Evolutionary conservation across 2,797 vertebrate genomes (phyloP), one percentile per base, ranked within the genome.

Genomic region (Megaceryle alcyon): DNA sequence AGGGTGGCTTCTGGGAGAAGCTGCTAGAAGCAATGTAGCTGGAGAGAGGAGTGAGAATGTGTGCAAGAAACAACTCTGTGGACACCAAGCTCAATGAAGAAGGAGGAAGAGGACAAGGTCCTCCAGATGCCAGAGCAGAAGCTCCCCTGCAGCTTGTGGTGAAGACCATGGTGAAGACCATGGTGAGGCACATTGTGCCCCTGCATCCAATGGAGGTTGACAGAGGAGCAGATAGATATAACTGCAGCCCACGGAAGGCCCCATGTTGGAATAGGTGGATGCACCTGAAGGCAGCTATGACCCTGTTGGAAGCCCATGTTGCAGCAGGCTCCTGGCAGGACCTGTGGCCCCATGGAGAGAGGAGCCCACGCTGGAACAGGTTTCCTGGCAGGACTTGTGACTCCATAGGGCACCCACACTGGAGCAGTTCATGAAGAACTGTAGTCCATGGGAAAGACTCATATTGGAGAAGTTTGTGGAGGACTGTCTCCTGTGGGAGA

Each of bases 361-460:
- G 19, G 3, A 73, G 54, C 25, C n/a, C 25, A 29, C 1, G 1
- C n/a, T 12, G 8, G n/a, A 59, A 6, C 23, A 33, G 26, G 33
- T 60, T 48, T 60, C 11, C 33, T 37, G 43, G 33, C 26, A 60
- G 43, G 41, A 48, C 56, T 48, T 48, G 33, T 37, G 56, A 37
- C 9, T 28, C 43, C 5, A 2, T 8, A 21, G 33, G 14, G 26
- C 8, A 60, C 25, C 10, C 18, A 46, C 2, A 3, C 14, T 48
- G 43, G 26, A 75, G 33, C n/a, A 60, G 41, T 1, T 23, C 56
- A 20, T 48, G 56, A 48, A 60, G 43, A 14, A 29, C 26, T 60
- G 43, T 33, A 37, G 0, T 26, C 33, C 1, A 1, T 29, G 3
- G 11, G 17, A 48, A 8, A 15, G 56, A 37, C 33, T 9, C 21